Conservation (phyloP, 2,113 vertebrate species). For the Rhegmatorhina hoffmannsi region DNA sequence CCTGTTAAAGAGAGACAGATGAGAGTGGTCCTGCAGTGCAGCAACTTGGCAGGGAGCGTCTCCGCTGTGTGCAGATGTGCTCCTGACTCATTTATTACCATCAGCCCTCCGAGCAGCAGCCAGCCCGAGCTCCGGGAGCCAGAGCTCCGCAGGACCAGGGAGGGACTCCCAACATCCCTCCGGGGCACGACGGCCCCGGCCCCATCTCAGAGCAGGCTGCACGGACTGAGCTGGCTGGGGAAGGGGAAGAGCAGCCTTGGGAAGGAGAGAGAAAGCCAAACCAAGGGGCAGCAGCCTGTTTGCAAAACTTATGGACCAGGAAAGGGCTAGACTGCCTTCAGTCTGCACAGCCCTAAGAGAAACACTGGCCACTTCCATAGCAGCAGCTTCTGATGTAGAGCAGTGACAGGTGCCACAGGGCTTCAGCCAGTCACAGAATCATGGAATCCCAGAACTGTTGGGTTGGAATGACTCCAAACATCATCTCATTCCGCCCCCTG, state of each 20-base stretch:
- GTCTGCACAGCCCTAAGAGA: neutral
- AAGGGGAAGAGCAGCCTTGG: neutral
- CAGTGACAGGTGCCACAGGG: neutral
- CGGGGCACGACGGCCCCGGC: neutral
- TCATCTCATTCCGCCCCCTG: neutral
- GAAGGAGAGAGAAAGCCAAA: neutral
- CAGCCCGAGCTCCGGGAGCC: neutral
- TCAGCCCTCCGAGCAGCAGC: slow-evolving; percentile 28
- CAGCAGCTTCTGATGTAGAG: neutral
- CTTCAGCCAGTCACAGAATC: neutral
- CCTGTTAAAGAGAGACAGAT: slow-evolving; percentile 87
- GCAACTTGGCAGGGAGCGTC: slow-evolving; percentile 81
- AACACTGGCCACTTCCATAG: neutral
- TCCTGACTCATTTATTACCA: slow-evolving; percentile 67
- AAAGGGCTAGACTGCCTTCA: neutral
- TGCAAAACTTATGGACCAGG: neutral
- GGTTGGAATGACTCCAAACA: neutral
- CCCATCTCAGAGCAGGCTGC: neutral
- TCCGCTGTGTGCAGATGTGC: slow-evolving; percentile 82
- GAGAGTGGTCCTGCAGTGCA: slow-evolving; percentile 89
- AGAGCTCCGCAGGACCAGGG: neutral
- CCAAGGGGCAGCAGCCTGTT: neutral
- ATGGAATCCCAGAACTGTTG: neutral
- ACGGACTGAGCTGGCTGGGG: neutral
- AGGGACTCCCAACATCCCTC: neutral